phyloP scores from a whole-genome alignment of 2,888 invertebrate species.

The Sclerodermus sp. region DNA sequence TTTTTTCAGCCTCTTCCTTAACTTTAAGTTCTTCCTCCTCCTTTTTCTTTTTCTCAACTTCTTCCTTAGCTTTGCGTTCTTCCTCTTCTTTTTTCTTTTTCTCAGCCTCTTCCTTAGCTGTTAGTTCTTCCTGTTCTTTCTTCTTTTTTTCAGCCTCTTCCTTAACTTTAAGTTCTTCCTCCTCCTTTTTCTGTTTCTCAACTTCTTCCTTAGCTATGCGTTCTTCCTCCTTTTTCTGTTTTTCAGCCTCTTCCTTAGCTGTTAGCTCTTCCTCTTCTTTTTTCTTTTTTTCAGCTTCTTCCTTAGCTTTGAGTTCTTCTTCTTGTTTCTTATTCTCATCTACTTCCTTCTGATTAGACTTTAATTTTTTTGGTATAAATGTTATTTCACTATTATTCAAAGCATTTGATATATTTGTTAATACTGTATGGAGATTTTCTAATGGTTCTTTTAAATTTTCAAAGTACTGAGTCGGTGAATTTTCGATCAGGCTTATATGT shows the following conservation, averaged over 20 bases:
- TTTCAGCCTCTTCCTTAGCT: background rate
- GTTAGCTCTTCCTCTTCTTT: slow-evolving; percentile 7
- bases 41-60: slow-evolving; percentile 5
- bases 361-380: too few species aligned
- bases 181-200: slow-evolving; percentile 10
- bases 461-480: slow-evolving; percentile 23
- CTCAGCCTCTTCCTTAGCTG: slow-evolving; percentile 1
- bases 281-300: background rate
- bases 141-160: too few species aligned
- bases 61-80: slow-evolving; percentile 1
- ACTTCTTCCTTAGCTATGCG: slow-evolving; percentile 25
- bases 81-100: slow-evolving; percentile 6
- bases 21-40: slow-evolving; percentile 1
- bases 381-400: background rate
- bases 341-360: slow-evolving; percentile 26
- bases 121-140: slow-evolving; percentile 15
- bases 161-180: slow-evolving; percentile 9
- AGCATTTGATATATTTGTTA: slow-evolving; percentile 13
- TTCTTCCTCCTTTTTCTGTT: slow-evolving; percentile 33
- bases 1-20: background rate
- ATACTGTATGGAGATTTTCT: slow-evolving; percentile 16
- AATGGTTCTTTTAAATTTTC: slow-evolving; percentile 27
- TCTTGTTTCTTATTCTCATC: slow-evolving; percentile 8
- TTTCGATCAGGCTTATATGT: slow-evolving; percentile 27
- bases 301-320: background rate